Percentiles rank a stretch among this genome's conserved stretches.
Evolutionary conservation across 2,888 invertebrate species (phyloP).

Genomic region (Iselma pallidipennis): DNA sequence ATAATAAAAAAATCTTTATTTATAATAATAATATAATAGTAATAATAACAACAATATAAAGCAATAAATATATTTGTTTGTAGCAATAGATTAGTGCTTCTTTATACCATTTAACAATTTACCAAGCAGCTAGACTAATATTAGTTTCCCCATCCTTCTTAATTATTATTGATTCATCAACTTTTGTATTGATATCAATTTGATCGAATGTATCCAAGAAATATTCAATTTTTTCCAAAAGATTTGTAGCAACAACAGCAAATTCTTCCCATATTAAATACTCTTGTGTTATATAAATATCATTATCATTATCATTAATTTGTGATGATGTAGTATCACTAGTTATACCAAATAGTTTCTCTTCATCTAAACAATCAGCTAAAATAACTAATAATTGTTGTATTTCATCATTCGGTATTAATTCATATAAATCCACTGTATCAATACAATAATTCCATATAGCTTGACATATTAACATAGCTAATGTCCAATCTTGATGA

Average conservation of each 20-base stretch:
- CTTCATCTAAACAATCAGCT: slow-evolving; percentile 65
- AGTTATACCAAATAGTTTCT: slow-evolving; percentile 59
- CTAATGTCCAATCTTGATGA: slow-evolving; percentile 70
- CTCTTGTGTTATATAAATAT: slow-evolving; percentile 51
- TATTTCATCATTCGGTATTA: slow-evolving; percentile 58
- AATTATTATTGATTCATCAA: slow-evolving; percentile 8
- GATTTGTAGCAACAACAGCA: slow-evolving; percentile 72
- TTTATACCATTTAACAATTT: slow-evolving; percentile 21
- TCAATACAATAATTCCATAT: slow-evolving; percentile 73
- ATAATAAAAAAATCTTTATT: slow-evolving; percentile 13
- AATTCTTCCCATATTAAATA: slow-evolving; percentile 73
- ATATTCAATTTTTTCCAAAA: slow-evolving; percentile 66
- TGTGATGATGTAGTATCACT: slow-evolving; percentile 47
- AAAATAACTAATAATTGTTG: slow-evolving; percentile 60
- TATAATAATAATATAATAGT: slow-evolving; percentile 9
- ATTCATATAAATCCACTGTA: slow-evolving; percentile 56
- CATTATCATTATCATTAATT: slow-evolving; percentile 40
- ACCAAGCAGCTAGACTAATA: slow-evolving; percentile 54
- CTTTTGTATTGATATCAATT: slow-evolving; percentile 35
- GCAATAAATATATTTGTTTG: slow-evolving; percentile 11
- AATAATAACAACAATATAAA: slow-evolving; percentile 6
- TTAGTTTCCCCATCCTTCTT: slow-evolving; percentile 50
- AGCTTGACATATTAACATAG: slow-evolving; percentile 74
- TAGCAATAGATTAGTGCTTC: slow-evolving; percentile 6
- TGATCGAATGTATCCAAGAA: slow-evolving; percentile 53